A percentile compares a stretch with the other conserved stretches of the same genome.
phyloP scores from a whole-genome alignment of 2,888 invertebrate species.

The Agrenia bidenticulata region DNA sequence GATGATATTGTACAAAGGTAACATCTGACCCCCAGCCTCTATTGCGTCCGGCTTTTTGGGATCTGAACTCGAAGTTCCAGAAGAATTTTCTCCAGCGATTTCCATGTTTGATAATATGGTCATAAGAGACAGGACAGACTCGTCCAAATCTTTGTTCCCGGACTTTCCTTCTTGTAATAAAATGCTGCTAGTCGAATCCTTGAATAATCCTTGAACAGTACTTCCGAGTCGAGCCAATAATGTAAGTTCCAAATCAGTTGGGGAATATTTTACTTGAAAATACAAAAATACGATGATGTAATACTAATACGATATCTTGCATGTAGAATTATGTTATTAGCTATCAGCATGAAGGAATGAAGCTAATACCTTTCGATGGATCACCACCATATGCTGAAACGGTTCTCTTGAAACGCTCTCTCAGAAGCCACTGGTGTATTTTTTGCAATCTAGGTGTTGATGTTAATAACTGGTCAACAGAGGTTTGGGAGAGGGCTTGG shows the following conservation, averaged over 20 bases:
- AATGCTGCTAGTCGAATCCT: background rate
- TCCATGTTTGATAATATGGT: too few relatives aligned
- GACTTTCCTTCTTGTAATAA: background rate
- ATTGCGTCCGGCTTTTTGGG: background rate
- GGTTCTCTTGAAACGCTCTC: conserved; percentile 30
- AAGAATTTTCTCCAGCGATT: conserved; percentile 16
- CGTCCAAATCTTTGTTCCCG: too few relatives aligned
- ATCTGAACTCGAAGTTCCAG: background rate
- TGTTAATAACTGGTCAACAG: conserved; percentile 35
- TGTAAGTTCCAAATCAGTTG: conserved; percentile 27
- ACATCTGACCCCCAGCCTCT: background rate
- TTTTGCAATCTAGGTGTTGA: conserved; percentile 37
- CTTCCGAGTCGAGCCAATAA: conserved; percentile 29
- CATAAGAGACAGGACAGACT: too few relatives aligned
- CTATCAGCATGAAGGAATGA: too few relatives aligned
- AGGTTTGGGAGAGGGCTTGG: conserved; percentile 35
- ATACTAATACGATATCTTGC: too few relatives aligned
- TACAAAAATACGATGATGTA: too few relatives aligned
- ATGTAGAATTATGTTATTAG: too few relatives aligned
- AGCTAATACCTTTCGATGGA: too few relatives aligned
- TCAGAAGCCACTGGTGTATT: conserved; percentile 39
- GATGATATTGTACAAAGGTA: conserved; percentile 9
- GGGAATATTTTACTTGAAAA: conserved; percentile 10
- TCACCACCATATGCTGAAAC: background rate
- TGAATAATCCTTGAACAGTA: conserved; percentile 21